phyloP scores from a whole-genome alignment of 2,888 invertebrate species.

The Sisyra terminalis region DNA sequence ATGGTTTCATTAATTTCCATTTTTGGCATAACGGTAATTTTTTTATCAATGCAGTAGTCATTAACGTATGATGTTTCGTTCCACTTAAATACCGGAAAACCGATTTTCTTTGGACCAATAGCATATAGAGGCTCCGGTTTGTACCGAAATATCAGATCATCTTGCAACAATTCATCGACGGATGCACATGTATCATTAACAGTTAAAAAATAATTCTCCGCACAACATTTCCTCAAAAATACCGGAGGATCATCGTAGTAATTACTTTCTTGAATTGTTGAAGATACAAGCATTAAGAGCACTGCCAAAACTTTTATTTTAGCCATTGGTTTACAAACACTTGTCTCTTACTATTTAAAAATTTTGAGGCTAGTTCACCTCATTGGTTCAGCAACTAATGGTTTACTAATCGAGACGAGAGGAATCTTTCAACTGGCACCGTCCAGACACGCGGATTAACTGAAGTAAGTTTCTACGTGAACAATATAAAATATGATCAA shows the following conservation, averaged over 20 bases:
- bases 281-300: too few relatives aligned
- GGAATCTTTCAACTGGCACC: too few relatives aligned
- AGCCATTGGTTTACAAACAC: background rate
- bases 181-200: background rate
- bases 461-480: too few relatives aligned
- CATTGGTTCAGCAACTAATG: too few relatives aligned
- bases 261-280: too few relatives aligned
- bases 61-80: background rate
- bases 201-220: background rate
- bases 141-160: background rate
- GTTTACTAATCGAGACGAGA: too few relatives aligned
- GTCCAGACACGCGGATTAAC: too few relatives aligned
- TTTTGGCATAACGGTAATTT: background rate
- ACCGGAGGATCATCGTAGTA: background rate
- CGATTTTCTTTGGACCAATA: background rate
- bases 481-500: too few relatives aligned
- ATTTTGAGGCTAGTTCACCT: too few relatives aligned
- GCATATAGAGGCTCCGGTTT: background rate
- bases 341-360: too few relatives aligned
- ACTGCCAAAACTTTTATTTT: background rate
- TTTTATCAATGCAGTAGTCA: conserved; percentile 5
- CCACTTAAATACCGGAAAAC: background rate
- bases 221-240: conserved; percentile 7
- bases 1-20: background rate
- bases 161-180: background rate